phyloP scores from a whole-genome alignment of 2,797 vertebrate genomes.

The Myioborus melanocephalus region DNA sequence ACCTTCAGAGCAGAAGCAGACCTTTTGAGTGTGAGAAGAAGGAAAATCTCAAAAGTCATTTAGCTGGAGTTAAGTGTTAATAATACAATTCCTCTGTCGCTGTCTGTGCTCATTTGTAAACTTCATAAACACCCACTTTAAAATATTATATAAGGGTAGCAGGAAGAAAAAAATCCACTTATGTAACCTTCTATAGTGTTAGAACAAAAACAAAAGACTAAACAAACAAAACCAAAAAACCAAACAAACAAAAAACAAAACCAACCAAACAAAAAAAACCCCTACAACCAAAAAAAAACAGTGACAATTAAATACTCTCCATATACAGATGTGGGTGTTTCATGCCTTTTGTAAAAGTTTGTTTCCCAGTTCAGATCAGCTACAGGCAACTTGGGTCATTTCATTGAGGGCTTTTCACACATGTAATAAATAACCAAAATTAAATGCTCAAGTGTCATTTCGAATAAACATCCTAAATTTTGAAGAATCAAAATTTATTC shows the following conservation, averaged over 20 bases:
- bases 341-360: not conserved
- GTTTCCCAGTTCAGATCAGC: not conserved
- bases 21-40: not conserved
- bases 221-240: not conserved
- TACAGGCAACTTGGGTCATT: not conserved
- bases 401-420: not conserved
- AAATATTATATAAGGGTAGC: not conserved
- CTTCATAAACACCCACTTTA: not conserved
- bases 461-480: not conserved
- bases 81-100: not conserved
- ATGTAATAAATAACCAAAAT: not conserved
- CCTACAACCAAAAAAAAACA: too few relatives aligned
- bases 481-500: not conserved
- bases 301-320: not conserved
- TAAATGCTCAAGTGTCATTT: not conserved
- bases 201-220: not conserved
- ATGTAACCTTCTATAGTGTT: not conserved
- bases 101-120: not conserved
- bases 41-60: not conserved
- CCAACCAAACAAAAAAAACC: accelerated
- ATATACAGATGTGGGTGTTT: not conserved
- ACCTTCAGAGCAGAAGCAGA: not conserved
- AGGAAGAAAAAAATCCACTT: not conserved
- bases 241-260: not conserved
- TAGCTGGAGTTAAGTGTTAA: not conserved